These are phyloP conservation scores for Pandemis corylana DNA, from an alignment of 2,888 invertebrate genomes.

Conservation along the genomic window DNA sequence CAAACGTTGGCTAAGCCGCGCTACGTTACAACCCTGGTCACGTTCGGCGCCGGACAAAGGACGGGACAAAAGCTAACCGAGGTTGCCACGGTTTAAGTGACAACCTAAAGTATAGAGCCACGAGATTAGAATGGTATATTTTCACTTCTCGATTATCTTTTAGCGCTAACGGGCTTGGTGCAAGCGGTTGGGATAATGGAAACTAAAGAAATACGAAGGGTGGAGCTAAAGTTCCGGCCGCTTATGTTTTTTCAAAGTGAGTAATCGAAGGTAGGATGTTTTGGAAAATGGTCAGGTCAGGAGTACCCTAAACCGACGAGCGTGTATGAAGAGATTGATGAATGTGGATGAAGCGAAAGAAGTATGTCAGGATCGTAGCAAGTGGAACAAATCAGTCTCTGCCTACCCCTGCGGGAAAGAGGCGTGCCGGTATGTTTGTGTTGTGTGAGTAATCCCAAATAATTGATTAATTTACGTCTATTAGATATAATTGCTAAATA, in stretches of 20 bases:
- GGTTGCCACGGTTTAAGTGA: conserved; percentile 39
- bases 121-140: conserved; percentile 35
- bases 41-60: conserved; percentile 74
- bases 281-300: neutral
- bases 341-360: no score
- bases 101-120: conserved; percentile 39
- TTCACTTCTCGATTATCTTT: conserved; percentile 22
- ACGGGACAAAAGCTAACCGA: conserved; percentile 43
- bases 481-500: no score
- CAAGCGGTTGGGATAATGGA: neutral
- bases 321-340: no score
- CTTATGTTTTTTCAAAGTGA: neutral
- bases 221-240: neutral
- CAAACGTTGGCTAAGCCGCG: conserved; percentile 66
- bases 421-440: no score
- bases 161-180: neutral
- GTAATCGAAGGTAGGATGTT: no score
- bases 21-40: conserved; percentile 70
- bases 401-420: no score
- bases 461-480: no score
- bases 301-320: no score
- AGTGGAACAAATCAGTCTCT: no score
- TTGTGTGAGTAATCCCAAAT: no score
- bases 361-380: no score
- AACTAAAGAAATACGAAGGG: neutral